Evolutionary conservation across 2,113 vertebrate genomes (phyloP).

Genomic region (Esox niger): DNA sequence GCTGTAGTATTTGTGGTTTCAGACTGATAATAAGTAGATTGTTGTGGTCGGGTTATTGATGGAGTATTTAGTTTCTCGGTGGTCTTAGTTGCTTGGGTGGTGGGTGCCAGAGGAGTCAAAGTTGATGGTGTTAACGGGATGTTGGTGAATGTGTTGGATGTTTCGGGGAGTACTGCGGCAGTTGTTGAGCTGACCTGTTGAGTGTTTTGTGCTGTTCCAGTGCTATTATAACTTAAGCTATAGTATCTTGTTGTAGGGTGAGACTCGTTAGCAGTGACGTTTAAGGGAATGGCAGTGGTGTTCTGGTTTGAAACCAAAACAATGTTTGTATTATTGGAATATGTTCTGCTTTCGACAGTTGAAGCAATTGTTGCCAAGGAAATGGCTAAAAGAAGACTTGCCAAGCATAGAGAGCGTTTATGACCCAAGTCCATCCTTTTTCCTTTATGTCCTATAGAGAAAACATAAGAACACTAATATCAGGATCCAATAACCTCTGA

Average conservation of each 20-base stretch:
- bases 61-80: slow-evolving; percentile 23
- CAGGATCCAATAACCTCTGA: not conserved
- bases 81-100: slow-evolving; percentile 7
- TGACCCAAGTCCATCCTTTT: slow-evolving; percentile 36
- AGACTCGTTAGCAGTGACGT: slow-evolving; percentile 14
- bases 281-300: not conserved
- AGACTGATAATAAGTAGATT: slow-evolving; percentile 20
- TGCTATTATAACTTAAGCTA: slow-evolving; percentile 6
- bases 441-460: slow-evolving; percentile 25
- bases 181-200: not conserved
- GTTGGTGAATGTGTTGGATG: slow-evolving; percentile 19
- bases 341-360: not conserved
- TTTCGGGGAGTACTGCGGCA: slow-evolving; percentile 9
- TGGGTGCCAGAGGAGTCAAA: not conserved
- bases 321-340: not conserved
- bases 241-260: not conserved
- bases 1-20: slow-evolving; percentile 16
- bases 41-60: not conserved
- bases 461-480: slow-evolving; percentile 20
- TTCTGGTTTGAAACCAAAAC: slow-evolving; percentile 2
- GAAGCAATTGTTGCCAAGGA: slow-evolving; percentile 19
- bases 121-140: slow-evolving; percentile 26
- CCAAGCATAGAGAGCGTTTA: slow-evolving; percentile 20
- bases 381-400: slow-evolving; percentile 36
- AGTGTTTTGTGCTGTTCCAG: slow-evolving; percentile 3